A percentile compares a stretch with the other conserved stretches of the same genome.
Conservation (phyloP, 2,113 vertebrate genomes). For the Nesoenas mayeri region DNA sequence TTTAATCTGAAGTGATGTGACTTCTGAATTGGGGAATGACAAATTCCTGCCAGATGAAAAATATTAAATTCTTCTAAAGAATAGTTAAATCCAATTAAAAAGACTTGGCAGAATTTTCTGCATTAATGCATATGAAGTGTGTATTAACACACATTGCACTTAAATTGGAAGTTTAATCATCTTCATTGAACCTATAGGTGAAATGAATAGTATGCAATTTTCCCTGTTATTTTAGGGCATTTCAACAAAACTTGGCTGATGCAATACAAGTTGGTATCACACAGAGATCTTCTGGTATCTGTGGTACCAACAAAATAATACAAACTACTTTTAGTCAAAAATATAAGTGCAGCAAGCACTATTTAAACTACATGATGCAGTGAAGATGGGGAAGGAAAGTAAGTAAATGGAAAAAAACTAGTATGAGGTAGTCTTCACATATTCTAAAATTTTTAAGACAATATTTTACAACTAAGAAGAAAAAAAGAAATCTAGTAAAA, state of each 20-base stretch:
- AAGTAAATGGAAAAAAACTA: background rate
- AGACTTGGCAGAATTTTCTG: background rate
- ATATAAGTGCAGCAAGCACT: background rate
- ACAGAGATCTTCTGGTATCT: background rate
- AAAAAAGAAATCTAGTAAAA: background rate
- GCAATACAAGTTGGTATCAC: background rate
- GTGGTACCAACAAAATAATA: background rate
- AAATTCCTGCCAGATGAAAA: background rate
- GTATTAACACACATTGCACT: background rate
- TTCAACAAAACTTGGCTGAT: background rate
- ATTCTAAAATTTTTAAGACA: background rate
- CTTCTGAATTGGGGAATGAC: background rate
- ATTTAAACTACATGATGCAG: background rate
- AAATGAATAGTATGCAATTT: background rate
- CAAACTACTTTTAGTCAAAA: background rate
- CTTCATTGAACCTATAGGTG: background rate
- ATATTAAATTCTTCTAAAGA: background rate
- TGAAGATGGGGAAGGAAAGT: background rate
- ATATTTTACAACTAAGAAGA: background rate
- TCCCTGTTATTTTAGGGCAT: background rate
- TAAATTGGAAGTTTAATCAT: background rate
- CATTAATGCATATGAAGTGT: background rate
- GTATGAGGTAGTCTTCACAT: background rate
- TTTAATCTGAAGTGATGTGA: background rate
- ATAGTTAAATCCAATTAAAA: background rate